Evolutionary conservation across 2,797 vertebrate species (phyloP).

Genomic region (Hippocampus kuda): DNA sequence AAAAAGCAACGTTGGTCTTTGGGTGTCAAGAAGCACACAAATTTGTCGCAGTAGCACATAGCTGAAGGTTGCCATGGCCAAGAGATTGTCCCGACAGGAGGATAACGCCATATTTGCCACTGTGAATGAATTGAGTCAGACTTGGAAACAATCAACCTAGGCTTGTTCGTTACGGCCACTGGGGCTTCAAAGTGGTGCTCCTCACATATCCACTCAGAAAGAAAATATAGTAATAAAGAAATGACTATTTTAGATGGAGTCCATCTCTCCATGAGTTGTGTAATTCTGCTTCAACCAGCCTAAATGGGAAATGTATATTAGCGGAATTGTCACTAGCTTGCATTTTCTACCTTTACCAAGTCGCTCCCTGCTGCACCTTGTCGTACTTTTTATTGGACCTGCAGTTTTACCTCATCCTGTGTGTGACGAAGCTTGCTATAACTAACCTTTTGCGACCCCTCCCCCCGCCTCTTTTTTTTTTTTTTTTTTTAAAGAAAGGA

Average conservation of each 20-base stretch:
- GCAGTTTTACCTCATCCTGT: slow-evolving; percentile 67
- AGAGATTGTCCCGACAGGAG: slow-evolving; percentile 57
- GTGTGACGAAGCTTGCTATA: slow-evolving; percentile 47
- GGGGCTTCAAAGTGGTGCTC: slow-evolving; percentile 46
- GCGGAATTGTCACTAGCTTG: slow-evolving; percentile 48
- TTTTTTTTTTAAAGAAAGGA: slow-evolving; percentile 4
- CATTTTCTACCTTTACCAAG: slow-evolving; percentile 55
- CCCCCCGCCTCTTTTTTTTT: slow-evolving; percentile 8
- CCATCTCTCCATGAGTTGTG: slow-evolving; percentile 34
- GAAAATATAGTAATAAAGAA: slow-evolving; percentile 10
- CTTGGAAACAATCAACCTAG: slow-evolving; percentile 56
- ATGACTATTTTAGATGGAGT: slow-evolving; percentile 24
- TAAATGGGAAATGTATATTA: slow-evolving; percentile 52
- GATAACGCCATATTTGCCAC: slow-evolving; percentile 67
- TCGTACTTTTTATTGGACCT: slow-evolving; percentile 62
- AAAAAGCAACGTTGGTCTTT: slow-evolving; percentile 17
- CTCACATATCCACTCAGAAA: slow-evolving; percentile 29
- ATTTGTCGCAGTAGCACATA: slow-evolving; percentile 56
- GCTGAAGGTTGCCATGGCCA: slow-evolving; percentile 61
- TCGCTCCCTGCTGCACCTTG: slow-evolving; percentile 55
- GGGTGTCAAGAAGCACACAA: slow-evolving; percentile 57
- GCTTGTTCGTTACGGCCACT: slow-evolving; percentile 45
- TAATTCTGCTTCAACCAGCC: slow-evolving; percentile 62
- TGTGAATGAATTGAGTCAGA: slow-evolving; percentile 61
- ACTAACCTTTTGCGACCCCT: slow-evolving; percentile 26